These are phyloP conservation scores for Etheostoma spectabile DNA, from an alignment of 2,113 vertebrate species.

Conservation along the genomic window DNA sequence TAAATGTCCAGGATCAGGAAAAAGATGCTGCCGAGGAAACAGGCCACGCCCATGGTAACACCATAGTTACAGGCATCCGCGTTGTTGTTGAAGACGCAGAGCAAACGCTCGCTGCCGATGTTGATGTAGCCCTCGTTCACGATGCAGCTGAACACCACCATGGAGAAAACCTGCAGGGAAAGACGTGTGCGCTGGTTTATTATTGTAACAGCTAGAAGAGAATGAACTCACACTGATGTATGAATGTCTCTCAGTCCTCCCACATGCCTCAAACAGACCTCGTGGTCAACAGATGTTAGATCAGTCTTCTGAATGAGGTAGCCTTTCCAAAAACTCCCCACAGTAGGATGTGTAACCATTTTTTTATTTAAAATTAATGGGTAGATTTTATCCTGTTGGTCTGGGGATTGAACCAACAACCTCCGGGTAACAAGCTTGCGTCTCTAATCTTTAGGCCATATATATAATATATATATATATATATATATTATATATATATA, in stretches of 20 bases:
- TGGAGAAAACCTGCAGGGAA: slow-evolving; percentile 91
- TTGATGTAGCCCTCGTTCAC: slow-evolving; percentile 97
- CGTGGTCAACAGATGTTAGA: background rate
- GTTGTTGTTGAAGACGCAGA: slow-evolving; percentile 94
- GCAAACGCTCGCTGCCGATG: slow-evolving; percentile 86
- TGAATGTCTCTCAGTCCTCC: slow-evolving; percentile 55
- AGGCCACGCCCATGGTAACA: slow-evolving; percentile 89
- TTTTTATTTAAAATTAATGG: too few species aligned
- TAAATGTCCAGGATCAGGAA: slow-evolving; percentile 92
- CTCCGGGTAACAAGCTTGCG: too few species aligned
- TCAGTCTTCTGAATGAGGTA: background rate
- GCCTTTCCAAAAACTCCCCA: background rate
- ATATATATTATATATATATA: too few species aligned
- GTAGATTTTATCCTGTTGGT: too few species aligned
- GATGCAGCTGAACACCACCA: slow-evolving; percentile 96
- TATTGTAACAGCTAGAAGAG: slow-evolving; percentile 41
- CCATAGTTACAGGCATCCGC: slow-evolving; percentile 95
- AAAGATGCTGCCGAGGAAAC: slow-evolving; percentile 91
- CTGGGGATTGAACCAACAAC: too few species aligned
- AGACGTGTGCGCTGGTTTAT: background rate
- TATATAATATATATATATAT: too few species aligned
- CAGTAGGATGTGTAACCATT: background rate
- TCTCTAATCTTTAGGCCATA: too few species aligned
- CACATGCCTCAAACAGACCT: slow-evolving; percentile 4
- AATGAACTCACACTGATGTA: slow-evolving; percentile 49